Evolutionary conservation across 2,888 invertebrate genomes (phyloP).

Genomic region (Lithophane socia): DNA sequence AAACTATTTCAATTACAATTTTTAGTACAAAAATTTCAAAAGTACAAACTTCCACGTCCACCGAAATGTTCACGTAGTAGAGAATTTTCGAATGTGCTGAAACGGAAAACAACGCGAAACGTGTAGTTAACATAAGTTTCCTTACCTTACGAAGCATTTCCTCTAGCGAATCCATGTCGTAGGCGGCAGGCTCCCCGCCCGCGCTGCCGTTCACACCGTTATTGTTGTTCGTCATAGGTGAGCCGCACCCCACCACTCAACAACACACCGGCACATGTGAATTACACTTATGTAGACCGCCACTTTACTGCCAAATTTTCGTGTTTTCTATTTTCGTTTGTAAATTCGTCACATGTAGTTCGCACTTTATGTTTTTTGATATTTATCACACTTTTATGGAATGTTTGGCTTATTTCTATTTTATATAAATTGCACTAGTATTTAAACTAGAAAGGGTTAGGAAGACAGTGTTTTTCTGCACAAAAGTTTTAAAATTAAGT

Average conservation of each 20-base stretch:
- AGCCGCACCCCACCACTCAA: conserved; percentile 77
- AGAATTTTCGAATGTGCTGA: conserved; percentile 51
- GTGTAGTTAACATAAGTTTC: conserved; percentile 57
- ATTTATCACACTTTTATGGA: conserved; percentile 19
- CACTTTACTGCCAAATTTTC: conserved; percentile 61
- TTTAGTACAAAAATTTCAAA: conserved; percentile 12
- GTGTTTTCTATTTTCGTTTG: conserved; percentile 41
- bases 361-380: conserved; percentile 48
- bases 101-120: conserved; percentile 50
- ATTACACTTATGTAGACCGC: conserved; percentile 68
- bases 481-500: conserved; percentile 12
- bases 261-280: conserved; percentile 71
- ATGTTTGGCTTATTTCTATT: conserved; percentile 18
- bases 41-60: conserved; percentile 32
- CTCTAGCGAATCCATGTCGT: conserved; percentile 94
- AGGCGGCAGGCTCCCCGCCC: conserved; percentile 91
- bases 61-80: conserved; percentile 41
- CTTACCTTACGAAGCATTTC: conserved; percentile 94
- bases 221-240: conserved; percentile 92
- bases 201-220: conserved; percentile 91
- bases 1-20: background rate
- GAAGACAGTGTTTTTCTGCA: conserved; percentile 68
- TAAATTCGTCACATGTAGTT: conserved; percentile 50
- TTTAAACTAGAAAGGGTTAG: conserved; percentile 71
- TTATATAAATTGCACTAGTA: conserved; percentile 54